Evolutionary conservation across 2,797 vertebrate genomes (phyloP), one percentile per base, ranked within the genome.

Genomic region (Apogon hyalosoma): DNA sequence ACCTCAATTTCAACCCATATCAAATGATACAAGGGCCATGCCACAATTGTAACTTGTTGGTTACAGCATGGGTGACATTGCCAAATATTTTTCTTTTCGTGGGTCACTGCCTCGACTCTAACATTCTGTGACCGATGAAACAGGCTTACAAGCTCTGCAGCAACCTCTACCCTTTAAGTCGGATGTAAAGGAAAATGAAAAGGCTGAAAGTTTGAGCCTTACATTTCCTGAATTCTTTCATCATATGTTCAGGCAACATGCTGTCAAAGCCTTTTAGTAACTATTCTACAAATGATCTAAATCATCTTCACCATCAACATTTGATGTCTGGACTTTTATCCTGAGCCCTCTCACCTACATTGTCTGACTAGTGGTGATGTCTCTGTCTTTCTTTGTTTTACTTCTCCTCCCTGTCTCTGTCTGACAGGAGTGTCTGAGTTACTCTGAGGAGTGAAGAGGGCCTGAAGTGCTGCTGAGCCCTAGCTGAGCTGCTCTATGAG

Each of bases 351-450:
- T 73, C 67, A 80, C 62, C 75, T 69, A 43, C 43, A 4, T 42
- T 9, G 19, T 87, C 59, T 51, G 55, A 69, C 72, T 69, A 12
- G 51, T 33, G 38, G 33, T 76, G 78, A 77, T 81, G 69, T 81
- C 61, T 82, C 63, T 77, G 50, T 75, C 31, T 73, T 31, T 69
- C 36, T 69, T 62, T 80, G 59, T 66, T 79, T 81, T 78, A 79
- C 75, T 63, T 66, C 56, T 63, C 63, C 63, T 78, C 43, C 67
- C 53, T 41, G 60, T 70, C 65, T 82, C 59, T 90, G 88, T 83
- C 88, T 93, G 85, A 91, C 85, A 88, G 81, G 83, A 90, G 93
- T 88, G 90, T 90, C 90, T 91, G 90, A 92, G 88, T 93, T 94
- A 93, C 90, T 90, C 88, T 87, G 94, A 92, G 93, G 90, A 94